A percentile compares a stretch with the other conserved stretches of the same genome.
Conservation (phyloP, 2,113 vertebrate genomes). For the Chaenocephalus aceratus region DNA sequence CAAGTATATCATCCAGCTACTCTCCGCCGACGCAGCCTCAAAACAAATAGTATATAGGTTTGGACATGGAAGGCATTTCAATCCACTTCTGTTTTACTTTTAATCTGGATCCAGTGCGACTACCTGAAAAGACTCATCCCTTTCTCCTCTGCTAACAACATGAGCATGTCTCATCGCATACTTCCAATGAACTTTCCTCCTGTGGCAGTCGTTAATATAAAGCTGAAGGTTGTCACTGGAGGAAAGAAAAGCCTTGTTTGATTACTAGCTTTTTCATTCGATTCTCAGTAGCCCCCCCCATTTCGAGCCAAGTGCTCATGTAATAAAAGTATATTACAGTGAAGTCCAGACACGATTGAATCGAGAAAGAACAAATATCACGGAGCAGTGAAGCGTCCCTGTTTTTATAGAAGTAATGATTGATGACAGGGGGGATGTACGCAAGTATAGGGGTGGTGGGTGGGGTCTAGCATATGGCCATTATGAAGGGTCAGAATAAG, state of each 20-base stretch:
- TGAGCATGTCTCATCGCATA: neutral
- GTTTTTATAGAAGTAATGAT: conserved; percentile 24
- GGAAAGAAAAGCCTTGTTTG: conserved; percentile 34
- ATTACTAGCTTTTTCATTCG: conserved; percentile 35
- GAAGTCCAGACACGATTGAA: conserved; percentile 26
- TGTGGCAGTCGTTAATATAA: conserved; percentile 14
- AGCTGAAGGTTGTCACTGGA: conserved; percentile 35
- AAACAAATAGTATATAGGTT: conserved; percentile 61
- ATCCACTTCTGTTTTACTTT: conserved; percentile 26
- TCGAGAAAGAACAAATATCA: conserved; percentile 10
- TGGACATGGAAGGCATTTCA: conserved; percentile 33
- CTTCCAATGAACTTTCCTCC: conserved; percentile 14
- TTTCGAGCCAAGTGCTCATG: conserved; percentile 13
- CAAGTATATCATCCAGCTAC: conserved; percentile 71
- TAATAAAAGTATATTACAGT: conserved; percentile 25
- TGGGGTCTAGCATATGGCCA: neutral
- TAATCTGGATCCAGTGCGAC: conserved; percentile 30
- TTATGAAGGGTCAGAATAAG: conserved; percentile 27
- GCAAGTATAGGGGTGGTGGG: conserved; percentile 8
- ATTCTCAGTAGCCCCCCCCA: neutral
- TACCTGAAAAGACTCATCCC: conserved; percentile 25
- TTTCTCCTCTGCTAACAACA: conserved; percentile 4
- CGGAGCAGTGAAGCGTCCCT: conserved; percentile 8
- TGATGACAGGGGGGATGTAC: conserved; percentile 13
- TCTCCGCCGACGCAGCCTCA: conserved; percentile 60